These are phyloP conservation scores for Dexiosoma caninum DNA, from an alignment of 2,888 invertebrate species.

Conservation along the genomic window DNA sequence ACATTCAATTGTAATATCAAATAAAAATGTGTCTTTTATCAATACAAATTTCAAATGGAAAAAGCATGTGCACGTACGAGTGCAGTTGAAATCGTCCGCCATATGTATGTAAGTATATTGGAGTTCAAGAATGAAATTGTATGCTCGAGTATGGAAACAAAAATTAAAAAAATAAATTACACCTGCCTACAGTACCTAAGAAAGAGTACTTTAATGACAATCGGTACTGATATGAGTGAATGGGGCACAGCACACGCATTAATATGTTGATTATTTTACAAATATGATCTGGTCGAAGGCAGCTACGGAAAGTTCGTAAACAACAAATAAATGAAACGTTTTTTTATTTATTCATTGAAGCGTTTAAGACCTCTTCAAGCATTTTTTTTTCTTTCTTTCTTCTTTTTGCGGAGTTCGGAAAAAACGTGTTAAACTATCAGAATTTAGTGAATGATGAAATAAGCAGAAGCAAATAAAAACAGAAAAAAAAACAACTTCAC, in stretches of 20 bases:
- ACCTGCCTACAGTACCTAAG: conserved; percentile 44
- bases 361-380: conserved; percentile 34
- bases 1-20: background rate
- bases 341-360: conserved; percentile 25
- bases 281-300: conserved; percentile 16
- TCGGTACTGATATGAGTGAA: conserved; percentile 9
- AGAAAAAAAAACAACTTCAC: background rate
- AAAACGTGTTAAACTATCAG: conserved; percentile 37
- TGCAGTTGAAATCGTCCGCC: background rate
- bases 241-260: conserved; percentile 5
- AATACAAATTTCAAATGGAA: background rate
- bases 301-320: background rate
- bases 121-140: conserved; percentile 22
- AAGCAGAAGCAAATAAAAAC: background rate
- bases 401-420: background rate
- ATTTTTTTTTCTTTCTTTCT: too few species aligned
- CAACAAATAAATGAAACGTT: conserved; percentile 1
- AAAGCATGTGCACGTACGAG: conserved; percentile 9
- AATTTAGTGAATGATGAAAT: conserved; percentile 7
- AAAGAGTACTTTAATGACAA: conserved; percentile 52
- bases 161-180: conserved; percentile 46
- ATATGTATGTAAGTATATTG: too few species aligned
- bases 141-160: background rate
- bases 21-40: background rate
- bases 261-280: conserved; percentile 46